Evolutionary conservation across 2,888 invertebrate species (phyloP), one percentile per base, ranked within the genome.

Genomic region (Apamea epomidion): DNA sequence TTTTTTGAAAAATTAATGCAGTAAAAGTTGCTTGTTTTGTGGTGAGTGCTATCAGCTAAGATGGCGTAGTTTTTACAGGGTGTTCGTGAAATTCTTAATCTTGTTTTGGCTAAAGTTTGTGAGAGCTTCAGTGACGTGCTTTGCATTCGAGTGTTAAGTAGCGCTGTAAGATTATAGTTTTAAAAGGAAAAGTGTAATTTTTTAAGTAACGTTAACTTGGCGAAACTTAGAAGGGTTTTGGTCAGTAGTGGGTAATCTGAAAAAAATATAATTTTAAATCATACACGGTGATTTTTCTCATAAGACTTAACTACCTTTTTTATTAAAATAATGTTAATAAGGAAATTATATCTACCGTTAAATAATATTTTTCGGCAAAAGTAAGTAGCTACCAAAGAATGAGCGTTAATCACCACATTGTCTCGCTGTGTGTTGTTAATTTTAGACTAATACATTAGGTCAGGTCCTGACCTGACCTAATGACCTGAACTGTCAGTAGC

Each of bases 1-100:
- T 88, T 86, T 91, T 91, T 91, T 84, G 84, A 84, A 86, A 92
- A 90, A 90, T 91, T 90, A 87, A 90, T 86, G 83, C 87, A 81
- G 84, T 87, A 84, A 79, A 91, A 89, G 85, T 91, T 89, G 69
- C 73, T 76, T 85, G 75, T 89, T 88, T 87, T 89, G 12, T 72
- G 68, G 16, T 80, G 85, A 82, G 87, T 84, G 78, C 78, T 74
- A 77, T 80, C 37, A 70, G 62, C 58, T 80, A 67, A 51, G 79
- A 74, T 70, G 67, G 60, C 62, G 77, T 88, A 78, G 87, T 80
- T 86, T 87, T 70, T 76, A 67, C 45, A 29, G 51, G 62, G 18
- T 70, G n/a, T 67, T 70, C 42, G 51, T 51, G 62, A 78, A 81
- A 70, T 78, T 78, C 76, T 48, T 78, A 67, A 64, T 48, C 67